Conservation (phyloP, 2,797 vertebrate genomes). For the Pangasius mekongensis region DNA sequence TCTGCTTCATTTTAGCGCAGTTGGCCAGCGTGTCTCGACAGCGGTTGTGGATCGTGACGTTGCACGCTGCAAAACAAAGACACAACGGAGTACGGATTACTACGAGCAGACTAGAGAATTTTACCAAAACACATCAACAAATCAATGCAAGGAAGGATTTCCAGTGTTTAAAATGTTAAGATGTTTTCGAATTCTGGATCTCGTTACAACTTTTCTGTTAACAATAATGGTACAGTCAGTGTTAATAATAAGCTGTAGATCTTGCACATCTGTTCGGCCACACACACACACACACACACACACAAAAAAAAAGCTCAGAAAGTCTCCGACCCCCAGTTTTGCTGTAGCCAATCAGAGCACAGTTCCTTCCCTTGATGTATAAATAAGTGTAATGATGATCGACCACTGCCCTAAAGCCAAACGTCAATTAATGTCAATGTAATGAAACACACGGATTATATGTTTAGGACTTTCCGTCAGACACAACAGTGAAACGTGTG, state of each 20-base stretch:
- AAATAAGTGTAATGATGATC: neutral
- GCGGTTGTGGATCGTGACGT: conserved; percentile 94
- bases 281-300: too few species aligned
- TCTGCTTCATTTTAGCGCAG: conserved; percentile 95
- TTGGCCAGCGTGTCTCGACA: conserved; percentile 90
- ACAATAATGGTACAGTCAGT: neutral
- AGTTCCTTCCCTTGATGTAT: neutral
- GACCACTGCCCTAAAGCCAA: neutral
- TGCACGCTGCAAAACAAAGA: conserved; percentile 79
- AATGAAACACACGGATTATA: neutral
- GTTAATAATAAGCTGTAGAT: neutral
- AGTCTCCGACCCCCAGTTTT: neutral
- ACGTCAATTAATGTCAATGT: neutral
- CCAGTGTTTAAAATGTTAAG: neutral
- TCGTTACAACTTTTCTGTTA: neutral
- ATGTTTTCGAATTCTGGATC: neutral
- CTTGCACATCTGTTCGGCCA: neutral
- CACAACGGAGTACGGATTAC: neutral
- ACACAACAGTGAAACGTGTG: neutral
- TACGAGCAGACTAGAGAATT: neutral
- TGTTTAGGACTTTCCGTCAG: neutral
- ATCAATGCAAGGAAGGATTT: neutral
- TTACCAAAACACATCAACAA: neutral
- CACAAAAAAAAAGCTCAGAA: neutral
- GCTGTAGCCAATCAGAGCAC: neutral